Evolutionary conservation across 1,140 invertebrate genomes (phyloP).

Genomic region (Aphis gossypii): DNA sequence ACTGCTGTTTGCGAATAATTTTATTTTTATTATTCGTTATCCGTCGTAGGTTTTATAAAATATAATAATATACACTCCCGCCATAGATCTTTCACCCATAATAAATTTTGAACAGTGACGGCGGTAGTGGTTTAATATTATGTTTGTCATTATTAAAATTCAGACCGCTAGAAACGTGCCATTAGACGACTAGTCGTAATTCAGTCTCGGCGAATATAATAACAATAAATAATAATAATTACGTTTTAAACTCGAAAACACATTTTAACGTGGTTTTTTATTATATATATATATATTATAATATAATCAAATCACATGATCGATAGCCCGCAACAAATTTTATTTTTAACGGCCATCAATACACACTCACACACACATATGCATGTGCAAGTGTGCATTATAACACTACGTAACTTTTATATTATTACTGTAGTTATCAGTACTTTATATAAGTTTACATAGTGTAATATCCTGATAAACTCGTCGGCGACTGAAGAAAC

Average conservation of each 20-base stretch:
- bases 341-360: background rate
- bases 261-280: background rate
- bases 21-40: constrained; percentile 13
- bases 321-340: background rate
- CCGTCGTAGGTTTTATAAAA: background rate
- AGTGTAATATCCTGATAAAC: background rate
- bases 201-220: constrained; percentile 28
- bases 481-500: no score
- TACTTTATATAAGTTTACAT: no score
- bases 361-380: background rate
- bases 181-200: constrained; percentile 29
- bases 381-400: background rate
- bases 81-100: background rate
- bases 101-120: background rate
- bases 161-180: constrained; percentile 35
- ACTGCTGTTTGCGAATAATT: background rate
- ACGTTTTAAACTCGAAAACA: constrained; percentile 10
- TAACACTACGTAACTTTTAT: background rate
- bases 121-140: background rate
- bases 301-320: constrained; percentile 15
- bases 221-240: constrained; percentile 47
- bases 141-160: constrained; percentile 42
- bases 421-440: background rate
- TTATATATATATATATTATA: background rate
- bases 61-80: background rate